These are phyloP conservation scores for Benthosema pterotum DNA, from an alignment of 2,797 vertebrate genomes.

Conservation along the genomic window DNA sequence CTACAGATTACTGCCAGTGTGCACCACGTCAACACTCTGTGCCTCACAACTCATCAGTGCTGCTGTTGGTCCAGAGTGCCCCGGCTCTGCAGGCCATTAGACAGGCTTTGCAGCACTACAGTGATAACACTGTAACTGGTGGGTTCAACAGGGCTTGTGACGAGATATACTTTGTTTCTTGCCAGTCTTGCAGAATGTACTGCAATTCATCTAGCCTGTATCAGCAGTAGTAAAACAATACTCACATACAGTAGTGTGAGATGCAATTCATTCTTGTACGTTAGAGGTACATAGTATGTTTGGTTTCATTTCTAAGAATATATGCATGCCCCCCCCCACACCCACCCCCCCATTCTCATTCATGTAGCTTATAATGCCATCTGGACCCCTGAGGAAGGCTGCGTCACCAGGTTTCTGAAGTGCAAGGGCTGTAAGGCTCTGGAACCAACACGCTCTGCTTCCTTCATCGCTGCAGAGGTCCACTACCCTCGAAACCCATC, in stretches of 20 bases:
- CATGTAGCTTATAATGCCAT: constrained; percentile 65
- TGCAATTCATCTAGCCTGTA: too few relatives aligned
- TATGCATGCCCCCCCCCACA: background rate
- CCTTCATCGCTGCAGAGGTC: constrained; percentile 74
- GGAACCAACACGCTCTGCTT: constrained; percentile 44
- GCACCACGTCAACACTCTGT: constrained; percentile 1
- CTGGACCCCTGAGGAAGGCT: constrained; percentile 76
- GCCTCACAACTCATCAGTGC: constrained; percentile 2
- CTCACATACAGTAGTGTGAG: too few relatives aligned
- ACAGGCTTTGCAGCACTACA: constrained; percentile 41
- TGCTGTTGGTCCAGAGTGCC: constrained; percentile 47
- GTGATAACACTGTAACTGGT: constrained; percentile 36
- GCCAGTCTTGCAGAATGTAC: too few relatives aligned
- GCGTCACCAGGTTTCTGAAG: constrained; percentile 77
- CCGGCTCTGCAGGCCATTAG: constrained; percentile 28
- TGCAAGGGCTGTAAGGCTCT: constrained; percentile 73
- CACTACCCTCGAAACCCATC: constrained; percentile 53
- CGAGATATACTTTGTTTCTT: constrained; percentile 1
- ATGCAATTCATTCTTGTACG: too few relatives aligned
- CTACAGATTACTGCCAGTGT: constrained; percentile 28
- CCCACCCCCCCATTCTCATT: constrained; percentile 14
- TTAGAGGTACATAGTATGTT: too few relatives aligned
- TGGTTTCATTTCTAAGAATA: too few relatives aligned
- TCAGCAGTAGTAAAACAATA: too few relatives aligned
- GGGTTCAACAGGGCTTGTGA: constrained; percentile 2